Evolutionary conservation across 2,113 vertebrate genomes (phyloP).

Genomic region (Lamprologus ornatipinnis): DNA sequence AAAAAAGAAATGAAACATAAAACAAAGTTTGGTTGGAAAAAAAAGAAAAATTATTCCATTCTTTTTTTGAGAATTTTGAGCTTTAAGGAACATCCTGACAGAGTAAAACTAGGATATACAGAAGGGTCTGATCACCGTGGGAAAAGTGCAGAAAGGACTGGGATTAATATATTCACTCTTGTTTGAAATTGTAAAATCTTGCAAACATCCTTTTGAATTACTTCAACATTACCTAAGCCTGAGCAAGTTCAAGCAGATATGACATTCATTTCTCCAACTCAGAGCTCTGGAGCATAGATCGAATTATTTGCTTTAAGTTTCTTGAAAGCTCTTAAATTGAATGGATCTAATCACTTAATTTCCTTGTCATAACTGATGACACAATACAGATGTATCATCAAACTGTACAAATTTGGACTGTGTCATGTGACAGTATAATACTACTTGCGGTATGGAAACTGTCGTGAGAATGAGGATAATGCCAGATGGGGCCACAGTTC

Average conservation of each 20-base stretch:
- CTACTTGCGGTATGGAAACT: not conserved
- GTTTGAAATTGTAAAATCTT: not conserved
- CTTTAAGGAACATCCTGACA: not conserved
- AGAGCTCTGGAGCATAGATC: not conserved
- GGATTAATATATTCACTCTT: not conserved
- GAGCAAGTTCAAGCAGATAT: not conserved
- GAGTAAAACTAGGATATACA: not conserved
- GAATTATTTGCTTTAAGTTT: not conserved
- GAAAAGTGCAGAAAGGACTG: not conserved
- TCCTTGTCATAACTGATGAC: not conserved
- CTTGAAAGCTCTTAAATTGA: not conserved
- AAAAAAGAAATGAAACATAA: not conserved
- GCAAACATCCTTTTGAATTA: not conserved
- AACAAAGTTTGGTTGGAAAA: not conserved
- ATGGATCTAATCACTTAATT: not conserved
- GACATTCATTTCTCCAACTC: not conserved
- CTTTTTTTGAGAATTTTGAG: not conserved
- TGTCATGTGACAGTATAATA: not conserved
- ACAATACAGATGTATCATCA: not conserved
- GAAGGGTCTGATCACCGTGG: not conserved
- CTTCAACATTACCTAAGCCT: not conserved
- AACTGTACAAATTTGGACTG: not conserved
- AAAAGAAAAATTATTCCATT: not conserved
- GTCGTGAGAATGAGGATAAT: not conserved
- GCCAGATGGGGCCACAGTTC: not conserved